Evolutionary conservation across 2,113 vertebrate species (phyloP).

Genomic region (Chinchilla lanigera): DNA sequence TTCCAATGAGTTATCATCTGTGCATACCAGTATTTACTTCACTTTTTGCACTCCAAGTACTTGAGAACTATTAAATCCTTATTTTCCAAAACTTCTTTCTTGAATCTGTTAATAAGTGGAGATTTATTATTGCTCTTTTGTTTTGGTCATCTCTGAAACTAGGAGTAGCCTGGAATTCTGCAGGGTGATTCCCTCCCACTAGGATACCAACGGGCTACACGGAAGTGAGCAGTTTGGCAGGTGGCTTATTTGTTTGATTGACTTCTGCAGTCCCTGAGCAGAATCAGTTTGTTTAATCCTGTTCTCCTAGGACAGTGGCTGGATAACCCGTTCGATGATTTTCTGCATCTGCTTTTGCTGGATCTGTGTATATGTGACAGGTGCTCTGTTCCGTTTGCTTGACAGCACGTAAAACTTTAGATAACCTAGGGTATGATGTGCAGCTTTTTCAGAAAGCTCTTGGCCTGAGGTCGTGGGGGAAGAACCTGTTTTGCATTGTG

Average conservation of each 20-base stretch:
- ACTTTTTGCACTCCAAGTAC: background rate
- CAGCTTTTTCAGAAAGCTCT: background rate
- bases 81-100: background rate
- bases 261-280: background rate
- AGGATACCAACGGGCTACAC: background rate
- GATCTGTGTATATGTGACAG: background rate
- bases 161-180: background rate
- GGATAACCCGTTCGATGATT: background rate
- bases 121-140: background rate
- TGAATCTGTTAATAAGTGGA: background rate
- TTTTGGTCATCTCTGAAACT: background rate
- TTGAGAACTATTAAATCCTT: background rate
- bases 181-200: background rate
- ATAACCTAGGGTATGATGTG: background rate
- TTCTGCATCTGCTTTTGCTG: background rate
- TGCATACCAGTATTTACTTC: background rate
- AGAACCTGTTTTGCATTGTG: background rate
- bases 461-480: background rate
- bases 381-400: background rate
- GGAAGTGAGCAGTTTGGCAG: background rate
- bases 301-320: slow-evolving; percentile 39
- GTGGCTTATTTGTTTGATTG: slow-evolving; percentile 42
- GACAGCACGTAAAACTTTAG: background rate
- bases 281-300: slow-evolving; percentile 45
- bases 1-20: background rate